Evolutionary conservation across 2,888 invertebrate species (phyloP).

Genomic region (Eupithecia subfuscata): DNA sequence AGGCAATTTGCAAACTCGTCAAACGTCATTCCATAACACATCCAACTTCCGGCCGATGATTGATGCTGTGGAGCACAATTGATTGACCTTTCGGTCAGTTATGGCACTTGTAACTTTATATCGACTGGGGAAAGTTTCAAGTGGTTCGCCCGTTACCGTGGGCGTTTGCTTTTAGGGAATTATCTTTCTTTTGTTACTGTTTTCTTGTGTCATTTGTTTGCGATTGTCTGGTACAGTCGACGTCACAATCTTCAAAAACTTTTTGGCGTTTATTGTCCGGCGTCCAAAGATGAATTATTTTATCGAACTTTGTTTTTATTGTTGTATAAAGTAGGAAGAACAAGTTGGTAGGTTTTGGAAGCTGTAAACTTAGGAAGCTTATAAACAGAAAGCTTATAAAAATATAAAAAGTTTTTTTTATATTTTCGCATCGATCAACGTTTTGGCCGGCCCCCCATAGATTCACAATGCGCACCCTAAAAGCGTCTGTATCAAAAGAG

Average conservation of each 20-base stretch:
- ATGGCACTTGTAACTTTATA: conserved; percentile 26
- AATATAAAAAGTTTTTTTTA: too few species aligned
- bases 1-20: conserved; percentile 36
- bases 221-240: neutral
- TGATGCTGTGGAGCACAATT: conserved; percentile 27
- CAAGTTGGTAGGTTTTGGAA: neutral
- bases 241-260: neutral
- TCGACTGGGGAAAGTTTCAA: conserved; percentile 20
- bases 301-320: neutral
- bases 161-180: conserved; percentile 11
- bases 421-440: too few species aligned
- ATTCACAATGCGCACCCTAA: too few species aligned
- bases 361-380: neutral
- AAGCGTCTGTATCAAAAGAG: too few species aligned
- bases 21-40: conserved; percentile 27
- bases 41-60: conserved; percentile 36
- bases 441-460: too few species aligned
- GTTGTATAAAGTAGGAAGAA: neutral
- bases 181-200: conserved; percentile 1
- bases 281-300: neutral
- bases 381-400: neutral
- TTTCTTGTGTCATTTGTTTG: conserved; percentile 13
- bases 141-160: conserved; percentile 11
- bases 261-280: neutral
- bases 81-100: conserved; percentile 33